A percentile compares a stretch with the other conserved stretches of the same genome.
phyloP scores from a whole-genome alignment of 1,140 invertebrate genomes.

The Drosophila auraria region DNA sequence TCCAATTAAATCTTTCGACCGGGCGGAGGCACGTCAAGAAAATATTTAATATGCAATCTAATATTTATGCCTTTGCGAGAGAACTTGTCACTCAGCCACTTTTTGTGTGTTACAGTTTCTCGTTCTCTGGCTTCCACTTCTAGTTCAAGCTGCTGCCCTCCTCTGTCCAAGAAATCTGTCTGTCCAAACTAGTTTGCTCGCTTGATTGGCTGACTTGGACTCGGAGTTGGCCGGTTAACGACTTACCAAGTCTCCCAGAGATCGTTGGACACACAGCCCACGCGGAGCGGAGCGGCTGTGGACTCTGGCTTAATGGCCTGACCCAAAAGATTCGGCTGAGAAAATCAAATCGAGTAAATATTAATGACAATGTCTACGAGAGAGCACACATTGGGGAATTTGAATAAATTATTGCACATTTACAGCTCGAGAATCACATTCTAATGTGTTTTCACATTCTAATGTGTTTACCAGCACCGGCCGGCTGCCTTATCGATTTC shows the following conservation, averaged over 20 bases:
- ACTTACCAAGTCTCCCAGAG: constrained; percentile 66
- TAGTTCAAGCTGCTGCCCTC: background rate
- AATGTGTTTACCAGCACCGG: constrained; percentile 53
- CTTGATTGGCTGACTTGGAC: constrained; percentile 58
- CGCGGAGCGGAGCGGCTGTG: constrained; percentile 34
- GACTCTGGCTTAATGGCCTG: constrained; percentile 55
- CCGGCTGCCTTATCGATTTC: constrained; percentile 68
- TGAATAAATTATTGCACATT: constrained; percentile 83
- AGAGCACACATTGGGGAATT: constrained; percentile 74
- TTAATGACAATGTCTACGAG: constrained; percentile 70
- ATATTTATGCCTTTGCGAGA: constrained; percentile 48
- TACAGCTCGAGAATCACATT: constrained; percentile 76
- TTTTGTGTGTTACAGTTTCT: constrained; percentile 66
- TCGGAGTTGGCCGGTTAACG: constrained; percentile 61
- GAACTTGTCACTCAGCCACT: constrained; percentile 70
- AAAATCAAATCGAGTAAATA: constrained; percentile 67
- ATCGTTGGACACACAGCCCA: constrained; percentile 52
- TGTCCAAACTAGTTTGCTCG: constrained; percentile 74
- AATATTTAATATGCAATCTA: constrained; percentile 45
- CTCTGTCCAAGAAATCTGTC: constrained; percentile 40
- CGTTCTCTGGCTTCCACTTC: constrained; percentile 16
- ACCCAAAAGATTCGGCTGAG: constrained; percentile 57
- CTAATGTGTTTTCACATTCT: constrained; percentile 74
- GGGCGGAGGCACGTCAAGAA: constrained; percentile 14
- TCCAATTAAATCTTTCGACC: constrained; percentile 37